phyloP scores from a whole-genome alignment of 2,113 vertebrate genomes.

The Talpa occidentalis region DNA sequence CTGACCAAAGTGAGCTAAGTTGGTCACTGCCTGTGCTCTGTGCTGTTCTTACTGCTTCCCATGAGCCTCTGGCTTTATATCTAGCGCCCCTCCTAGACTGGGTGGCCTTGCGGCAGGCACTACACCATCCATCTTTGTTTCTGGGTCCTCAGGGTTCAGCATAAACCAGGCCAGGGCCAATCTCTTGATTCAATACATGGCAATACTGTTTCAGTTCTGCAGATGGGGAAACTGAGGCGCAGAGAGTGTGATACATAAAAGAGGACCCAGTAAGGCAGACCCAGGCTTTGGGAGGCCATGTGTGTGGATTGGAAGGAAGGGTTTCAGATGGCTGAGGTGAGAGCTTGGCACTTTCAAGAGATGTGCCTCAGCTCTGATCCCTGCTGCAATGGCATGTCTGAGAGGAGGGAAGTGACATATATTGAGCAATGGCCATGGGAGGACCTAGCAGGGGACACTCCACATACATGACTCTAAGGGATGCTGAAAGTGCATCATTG shows the following conservation, averaged over 20 bases:
- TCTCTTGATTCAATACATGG: not conserved
- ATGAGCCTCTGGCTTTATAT: not conserved
- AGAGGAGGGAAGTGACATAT: not conserved
- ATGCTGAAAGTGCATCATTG: not conserved
- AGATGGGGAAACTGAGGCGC: not conserved
- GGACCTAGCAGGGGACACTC: not conserved
- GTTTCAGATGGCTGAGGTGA: not conserved
- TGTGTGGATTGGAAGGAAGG: not conserved
- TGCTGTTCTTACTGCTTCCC: not conserved
- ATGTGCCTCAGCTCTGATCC: not conserved
- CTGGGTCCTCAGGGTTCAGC: not conserved
- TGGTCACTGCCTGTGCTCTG: not conserved
- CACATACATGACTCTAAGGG: not conserved
- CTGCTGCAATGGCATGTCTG: not conserved
- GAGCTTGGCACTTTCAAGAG: not conserved
- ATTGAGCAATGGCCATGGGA: not conserved
- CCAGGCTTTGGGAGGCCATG: not conserved
- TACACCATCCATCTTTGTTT: not conserved
- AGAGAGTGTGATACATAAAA: not conserved
- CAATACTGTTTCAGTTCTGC: not conserved
- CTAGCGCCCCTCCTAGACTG: not conserved
- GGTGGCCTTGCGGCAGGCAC: not conserved
- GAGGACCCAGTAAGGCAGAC: not conserved
- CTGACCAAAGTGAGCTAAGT: not conserved
- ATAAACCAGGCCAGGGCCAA: not conserved